Conservation (phyloP, 2,113 vertebrate genomes). For the human (Homo sapiens) region DNA sequence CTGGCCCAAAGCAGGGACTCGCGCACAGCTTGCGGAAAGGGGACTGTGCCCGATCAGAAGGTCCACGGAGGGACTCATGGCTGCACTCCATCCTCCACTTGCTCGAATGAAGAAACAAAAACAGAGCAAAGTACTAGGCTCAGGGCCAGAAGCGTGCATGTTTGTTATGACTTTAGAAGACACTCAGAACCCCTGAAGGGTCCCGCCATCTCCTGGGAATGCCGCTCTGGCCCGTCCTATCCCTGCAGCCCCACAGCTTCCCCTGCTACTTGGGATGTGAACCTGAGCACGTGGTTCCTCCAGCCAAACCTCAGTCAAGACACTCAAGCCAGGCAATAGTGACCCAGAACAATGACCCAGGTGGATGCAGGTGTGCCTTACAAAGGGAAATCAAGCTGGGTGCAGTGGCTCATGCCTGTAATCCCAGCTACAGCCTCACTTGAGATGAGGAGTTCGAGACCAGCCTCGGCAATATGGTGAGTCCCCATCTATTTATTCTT, state of each 20-base stretch:
- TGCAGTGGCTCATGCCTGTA: too few species aligned
- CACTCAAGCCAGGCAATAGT: not conserved
- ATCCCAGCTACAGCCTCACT: too few species aligned
- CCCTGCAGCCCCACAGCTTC: rapidly evolving
- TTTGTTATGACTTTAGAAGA: not conserved
- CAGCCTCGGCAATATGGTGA: too few species aligned
- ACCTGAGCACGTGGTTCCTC: not conserved
- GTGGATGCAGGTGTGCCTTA: not conserved
- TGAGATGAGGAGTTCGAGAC: too few species aligned
- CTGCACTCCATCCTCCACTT: not conserved
- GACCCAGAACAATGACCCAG: not conserved
- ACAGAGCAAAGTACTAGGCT: not conserved
- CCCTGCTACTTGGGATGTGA: not conserved
- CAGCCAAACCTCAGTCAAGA: not conserved
- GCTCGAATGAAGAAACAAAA: not conserved
- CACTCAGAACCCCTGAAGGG: too few species aligned
- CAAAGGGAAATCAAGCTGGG: not conserved
- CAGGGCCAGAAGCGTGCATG: not conserved
- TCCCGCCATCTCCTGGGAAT: too few species aligned
- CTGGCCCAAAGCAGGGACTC: not conserved
- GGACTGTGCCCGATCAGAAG: rapidly evolving
- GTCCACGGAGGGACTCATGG: rapidly evolving
- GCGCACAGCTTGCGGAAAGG: not conserved
- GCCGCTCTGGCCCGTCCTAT: too few species aligned
- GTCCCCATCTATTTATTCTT: too few species aligned